phyloP scores from a whole-genome alignment of 2,113 vertebrate species.

The Hippolais icterina region DNA sequence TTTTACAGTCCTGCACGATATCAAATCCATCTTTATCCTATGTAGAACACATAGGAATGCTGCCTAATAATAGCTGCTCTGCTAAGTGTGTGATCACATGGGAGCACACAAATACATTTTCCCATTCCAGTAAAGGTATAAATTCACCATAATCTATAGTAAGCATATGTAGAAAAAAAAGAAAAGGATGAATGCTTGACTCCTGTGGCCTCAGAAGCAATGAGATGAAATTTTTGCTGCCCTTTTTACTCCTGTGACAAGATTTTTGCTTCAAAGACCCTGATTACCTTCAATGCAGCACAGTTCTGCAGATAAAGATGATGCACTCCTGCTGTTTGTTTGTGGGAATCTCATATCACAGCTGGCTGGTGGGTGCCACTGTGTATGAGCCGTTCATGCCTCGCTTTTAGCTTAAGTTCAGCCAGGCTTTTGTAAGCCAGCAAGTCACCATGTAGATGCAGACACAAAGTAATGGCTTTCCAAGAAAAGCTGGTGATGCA shows the following conservation, averaged over 20 bases:
- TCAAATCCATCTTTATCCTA: background rate
- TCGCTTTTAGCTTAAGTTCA: background rate
- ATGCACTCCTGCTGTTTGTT: background rate
- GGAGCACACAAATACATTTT: background rate
- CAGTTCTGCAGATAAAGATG: background rate
- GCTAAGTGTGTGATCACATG: background rate
- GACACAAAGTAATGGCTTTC: background rate
- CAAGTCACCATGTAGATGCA: background rate
- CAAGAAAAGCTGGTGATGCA: background rate
- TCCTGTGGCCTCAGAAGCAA: background rate
- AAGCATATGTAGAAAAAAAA: background rate
- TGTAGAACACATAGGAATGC: background rate
- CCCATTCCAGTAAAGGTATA: background rate
- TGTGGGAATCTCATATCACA: background rate
- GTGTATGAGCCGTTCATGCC: background rate
- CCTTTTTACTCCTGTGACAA: background rate
- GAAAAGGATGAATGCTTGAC: accelerated
- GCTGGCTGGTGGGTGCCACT: background rate
- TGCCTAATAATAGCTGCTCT: background rate
- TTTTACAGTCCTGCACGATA: background rate
- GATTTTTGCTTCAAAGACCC: background rate
- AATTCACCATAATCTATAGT: background rate
- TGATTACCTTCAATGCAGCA: background rate
- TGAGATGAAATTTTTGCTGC: background rate
- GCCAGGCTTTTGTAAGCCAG: background rate